Conservation (phyloP, 2,113 vertebrate genomes). For the Odocoileus hemionus region DNA sequence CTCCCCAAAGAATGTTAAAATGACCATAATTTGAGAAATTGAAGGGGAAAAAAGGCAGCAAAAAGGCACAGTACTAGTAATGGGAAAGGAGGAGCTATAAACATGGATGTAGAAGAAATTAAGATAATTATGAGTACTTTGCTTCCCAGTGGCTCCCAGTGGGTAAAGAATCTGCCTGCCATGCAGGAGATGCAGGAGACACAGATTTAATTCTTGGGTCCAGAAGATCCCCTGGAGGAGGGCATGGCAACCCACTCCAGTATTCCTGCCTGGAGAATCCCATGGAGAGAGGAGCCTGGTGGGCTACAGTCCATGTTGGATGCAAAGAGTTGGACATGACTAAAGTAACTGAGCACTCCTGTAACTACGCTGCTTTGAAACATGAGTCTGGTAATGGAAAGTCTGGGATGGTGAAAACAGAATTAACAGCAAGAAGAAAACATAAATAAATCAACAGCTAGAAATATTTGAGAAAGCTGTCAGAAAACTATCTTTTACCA, state of each 20-base stretch:
- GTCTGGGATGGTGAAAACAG: background rate
- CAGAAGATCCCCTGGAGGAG: background rate
- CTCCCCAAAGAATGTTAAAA: background rate
- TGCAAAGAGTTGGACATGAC: background rate
- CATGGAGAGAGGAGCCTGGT: background rate
- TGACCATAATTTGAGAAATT: background rate
- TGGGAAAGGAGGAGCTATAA: background rate
- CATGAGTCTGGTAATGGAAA: background rate
- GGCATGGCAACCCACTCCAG: background rate
- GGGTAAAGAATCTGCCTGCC: background rate
- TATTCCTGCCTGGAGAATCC: background rate
- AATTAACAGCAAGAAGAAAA: background rate
- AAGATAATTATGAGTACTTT: background rate
- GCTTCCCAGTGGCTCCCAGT: background rate
- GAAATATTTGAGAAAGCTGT: background rate
- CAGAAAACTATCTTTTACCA: background rate
- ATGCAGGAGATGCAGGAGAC: background rate
- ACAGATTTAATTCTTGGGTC: background rate
- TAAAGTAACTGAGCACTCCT: background rate
- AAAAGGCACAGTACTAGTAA: background rate
- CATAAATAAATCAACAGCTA: background rate
- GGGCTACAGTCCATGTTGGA: background rate
- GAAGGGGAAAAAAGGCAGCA: background rate
- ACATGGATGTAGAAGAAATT: background rate
- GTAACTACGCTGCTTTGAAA: background rate